phyloP scores from a whole-genome alignment of 2,113 vertebrate species.

The Scartelaos histophorus region DNA sequence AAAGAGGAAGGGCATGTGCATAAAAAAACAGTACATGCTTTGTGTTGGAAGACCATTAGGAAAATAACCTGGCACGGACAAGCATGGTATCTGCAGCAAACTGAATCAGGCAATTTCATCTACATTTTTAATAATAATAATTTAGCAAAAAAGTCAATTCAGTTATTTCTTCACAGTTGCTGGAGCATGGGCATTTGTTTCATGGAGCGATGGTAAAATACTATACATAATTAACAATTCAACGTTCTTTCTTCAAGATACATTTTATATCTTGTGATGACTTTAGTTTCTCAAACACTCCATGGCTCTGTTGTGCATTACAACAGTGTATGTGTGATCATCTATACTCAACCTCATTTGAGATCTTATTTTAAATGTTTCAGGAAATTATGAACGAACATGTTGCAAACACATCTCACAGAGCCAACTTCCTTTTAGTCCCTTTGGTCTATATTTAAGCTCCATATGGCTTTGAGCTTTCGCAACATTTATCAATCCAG shows the following conservation, averaged over 20 bases:
- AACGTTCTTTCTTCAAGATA: no score
- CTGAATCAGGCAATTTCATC: no score
- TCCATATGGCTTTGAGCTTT: constrained; percentile 15
- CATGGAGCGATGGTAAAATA: no score
- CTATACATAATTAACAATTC: no score
- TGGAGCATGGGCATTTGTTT: no score
- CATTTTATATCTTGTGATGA: no score
- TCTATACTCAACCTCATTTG: neutral
- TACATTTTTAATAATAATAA: no score
- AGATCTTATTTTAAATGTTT: neutral
- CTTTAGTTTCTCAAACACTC: no score
- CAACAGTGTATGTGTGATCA: neutral
- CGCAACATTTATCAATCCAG: constrained; percentile 43
- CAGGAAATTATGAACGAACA: neutral
- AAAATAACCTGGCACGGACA: neutral
- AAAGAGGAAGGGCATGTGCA: neutral
- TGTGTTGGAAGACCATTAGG: neutral
- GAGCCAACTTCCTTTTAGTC: constrained; percentile 16
- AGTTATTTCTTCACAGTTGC: no score
- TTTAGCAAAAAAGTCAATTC: neutral
- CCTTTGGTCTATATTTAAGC: constrained; percentile 3
- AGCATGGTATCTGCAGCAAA: neutral
- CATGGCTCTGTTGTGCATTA: no score
- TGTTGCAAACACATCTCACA: neutral
- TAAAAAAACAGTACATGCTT: neutral